phyloP scores from a whole-genome alignment of 92 coral and sea anemone genomes.

The Porites rus region DNA sequence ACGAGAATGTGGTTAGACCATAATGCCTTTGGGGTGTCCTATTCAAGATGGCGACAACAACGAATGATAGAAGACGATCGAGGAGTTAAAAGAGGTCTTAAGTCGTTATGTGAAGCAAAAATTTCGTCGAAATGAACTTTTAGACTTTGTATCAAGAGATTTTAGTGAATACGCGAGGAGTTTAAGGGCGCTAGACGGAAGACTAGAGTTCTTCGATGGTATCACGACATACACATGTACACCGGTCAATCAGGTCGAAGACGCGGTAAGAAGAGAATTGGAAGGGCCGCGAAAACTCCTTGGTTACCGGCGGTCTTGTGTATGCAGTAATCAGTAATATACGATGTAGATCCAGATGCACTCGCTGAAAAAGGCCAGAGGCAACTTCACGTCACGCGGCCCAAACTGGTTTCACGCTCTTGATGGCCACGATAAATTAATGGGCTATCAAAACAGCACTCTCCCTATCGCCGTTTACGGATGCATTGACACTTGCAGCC shows the following conservation, averaged over 20 bases:
- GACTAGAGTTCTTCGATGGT: constrained; percentile 29
- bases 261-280: constrained; percentile 40
- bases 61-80: constrained; percentile 30
- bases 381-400: constrained; percentile 59
- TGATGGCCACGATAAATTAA: constrained; percentile 53
- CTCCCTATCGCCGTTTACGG: constrained; percentile 47
- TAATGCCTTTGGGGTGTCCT: constrained; percentile 22
- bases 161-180: constrained; percentile 42
- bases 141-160: constrained; percentile 44
- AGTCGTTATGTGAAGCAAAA: not conserved
- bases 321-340: no score
- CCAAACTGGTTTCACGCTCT: constrained; percentile 48
- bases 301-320: no score
- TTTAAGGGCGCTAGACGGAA: constrained; percentile 33
- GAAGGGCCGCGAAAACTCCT: not conserved
- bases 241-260: constrained; percentile 33
- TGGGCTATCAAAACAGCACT: constrained; percentile 60
- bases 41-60: constrained; percentile 27
- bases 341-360: constrained; percentile 30
- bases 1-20: constrained; percentile 2
- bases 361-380: constrained; percentile 33
- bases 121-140: constrained; percentile 22
- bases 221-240: constrained; percentile 6
- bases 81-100: constrained; percentile 1
- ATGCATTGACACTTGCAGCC: constrained; percentile 39